A percentile compares a stretch with the other conserved stretches of the same genome.
phyloP scores from a whole-genome alignment of 2,797 vertebrate species.

The Rhynchonycteris naso region DNA sequence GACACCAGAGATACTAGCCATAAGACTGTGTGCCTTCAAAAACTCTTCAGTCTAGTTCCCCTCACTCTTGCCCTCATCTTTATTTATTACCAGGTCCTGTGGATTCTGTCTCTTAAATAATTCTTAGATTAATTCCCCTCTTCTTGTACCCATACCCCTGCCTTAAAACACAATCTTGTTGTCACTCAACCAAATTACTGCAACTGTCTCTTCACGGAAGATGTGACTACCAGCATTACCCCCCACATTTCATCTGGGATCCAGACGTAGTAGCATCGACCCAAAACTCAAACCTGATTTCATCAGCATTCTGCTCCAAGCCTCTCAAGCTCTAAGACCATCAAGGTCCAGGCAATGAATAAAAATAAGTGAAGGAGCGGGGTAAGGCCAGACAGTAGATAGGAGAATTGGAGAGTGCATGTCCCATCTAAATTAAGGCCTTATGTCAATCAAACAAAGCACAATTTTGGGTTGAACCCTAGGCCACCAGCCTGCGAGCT shows the following conservation, averaged over 20 bases:
- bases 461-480: neutral
- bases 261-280: neutral
- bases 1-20: neutral
- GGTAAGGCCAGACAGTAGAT: neutral
- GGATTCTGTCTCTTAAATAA: neutral
- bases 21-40: neutral
- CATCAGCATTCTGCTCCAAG: neutral
- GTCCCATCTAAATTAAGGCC: neutral
- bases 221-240: neutral
- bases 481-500: neutral
- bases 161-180: neutral
- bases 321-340: neutral
- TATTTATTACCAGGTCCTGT: neutral
- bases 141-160: neutral
- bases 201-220: neutral
- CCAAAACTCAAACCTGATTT: neutral
- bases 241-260: neutral
- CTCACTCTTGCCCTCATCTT: neutral
- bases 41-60: neutral
- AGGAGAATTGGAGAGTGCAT: fast-evolving
- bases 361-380: neutral
- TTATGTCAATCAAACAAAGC: neutral
- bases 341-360: neutral
- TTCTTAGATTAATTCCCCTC: neutral
- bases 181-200: neutral